Evolutionary conservation across 2,797 vertebrate genomes (phyloP), one percentile per base, ranked within the genome.

Genomic region (Echiichthys vipera): DNA sequence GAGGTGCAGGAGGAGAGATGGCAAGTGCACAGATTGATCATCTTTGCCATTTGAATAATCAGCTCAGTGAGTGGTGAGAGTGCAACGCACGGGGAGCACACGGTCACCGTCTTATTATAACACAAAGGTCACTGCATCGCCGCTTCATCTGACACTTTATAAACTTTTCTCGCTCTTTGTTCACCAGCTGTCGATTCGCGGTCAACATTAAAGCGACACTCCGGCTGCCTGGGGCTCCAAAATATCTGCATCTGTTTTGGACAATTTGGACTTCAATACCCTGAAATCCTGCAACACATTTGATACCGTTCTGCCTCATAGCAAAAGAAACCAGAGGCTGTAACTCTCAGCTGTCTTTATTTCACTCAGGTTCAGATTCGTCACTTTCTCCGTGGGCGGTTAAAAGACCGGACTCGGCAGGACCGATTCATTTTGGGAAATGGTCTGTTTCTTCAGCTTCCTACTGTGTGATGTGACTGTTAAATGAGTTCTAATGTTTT

Each of bases 31-130:
- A 50, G 73, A 83, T 62, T 81, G 77, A 88, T 89, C 70, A 75
- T 78, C 77, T 77, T 80, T 85, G 64, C 76, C 58, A 75, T 77
- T 69, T 86, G 74, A 81, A 75, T 86, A 89, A 90, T 84, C 82
- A 63, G 75, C 74, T 84, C 69, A 57, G 71, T 13, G 65, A 15
- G 8, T 27, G 65, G 51, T 24, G 65, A 68, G 71, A 50, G 42
- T 24, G 78, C 69, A 40, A 46, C 17, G 25, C 71, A 49, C 7
- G 4, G 46, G 59, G 36, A 66, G 71, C 68, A 27, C 43, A 7
- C 47, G 5, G 69, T 49, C 58, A 42, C 62, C 18, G 10, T 67
- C 65, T 65, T 73, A 62, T 74, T 53, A 72, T 59, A 67, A 67
- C 71, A 46, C 53, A 75, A 87, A 84, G 84, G 85, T 87, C 83